Evolutionary conservation across 2,797 vertebrate species (phyloP).

Genomic region (Trachops cirrhosus): DNA sequence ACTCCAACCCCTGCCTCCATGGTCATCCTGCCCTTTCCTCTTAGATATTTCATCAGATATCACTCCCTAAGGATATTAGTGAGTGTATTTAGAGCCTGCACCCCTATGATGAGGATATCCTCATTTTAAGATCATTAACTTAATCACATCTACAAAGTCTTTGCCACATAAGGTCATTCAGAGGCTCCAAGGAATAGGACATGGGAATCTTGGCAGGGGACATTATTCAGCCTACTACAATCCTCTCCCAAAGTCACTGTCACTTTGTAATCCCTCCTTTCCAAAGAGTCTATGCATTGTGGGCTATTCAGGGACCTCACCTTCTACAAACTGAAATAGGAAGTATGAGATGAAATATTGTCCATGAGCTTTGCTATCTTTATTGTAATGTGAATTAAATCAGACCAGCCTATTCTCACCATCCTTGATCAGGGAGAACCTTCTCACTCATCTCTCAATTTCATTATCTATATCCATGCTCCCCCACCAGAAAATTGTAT

Average conservation of each 20-base stretch:
- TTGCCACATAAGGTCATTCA: background rate
- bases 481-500: background rate
- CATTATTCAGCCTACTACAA: background rate
- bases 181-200: background rate
- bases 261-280: background rate
- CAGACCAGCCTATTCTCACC: background rate
- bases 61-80: background rate
- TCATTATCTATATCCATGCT: background rate
- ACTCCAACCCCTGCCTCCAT: background rate
- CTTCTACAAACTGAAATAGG: background rate
- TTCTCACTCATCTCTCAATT: conserved; percentile 28
- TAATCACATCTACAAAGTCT: conserved; percentile 21
- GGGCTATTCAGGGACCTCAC: background rate
- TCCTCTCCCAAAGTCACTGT: background rate
- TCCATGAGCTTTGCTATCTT: background rate
- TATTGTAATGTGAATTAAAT: background rate
- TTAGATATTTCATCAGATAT: background rate
- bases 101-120: background rate
- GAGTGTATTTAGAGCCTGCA: background rate
- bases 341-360: background rate
- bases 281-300: background rate
- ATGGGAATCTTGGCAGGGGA: background rate
- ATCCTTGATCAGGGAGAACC: background rate
- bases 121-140: background rate
- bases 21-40: background rate